Conservation (phyloP, 2,888 invertebrate species). For the Parasteatoda lunata region DNA sequence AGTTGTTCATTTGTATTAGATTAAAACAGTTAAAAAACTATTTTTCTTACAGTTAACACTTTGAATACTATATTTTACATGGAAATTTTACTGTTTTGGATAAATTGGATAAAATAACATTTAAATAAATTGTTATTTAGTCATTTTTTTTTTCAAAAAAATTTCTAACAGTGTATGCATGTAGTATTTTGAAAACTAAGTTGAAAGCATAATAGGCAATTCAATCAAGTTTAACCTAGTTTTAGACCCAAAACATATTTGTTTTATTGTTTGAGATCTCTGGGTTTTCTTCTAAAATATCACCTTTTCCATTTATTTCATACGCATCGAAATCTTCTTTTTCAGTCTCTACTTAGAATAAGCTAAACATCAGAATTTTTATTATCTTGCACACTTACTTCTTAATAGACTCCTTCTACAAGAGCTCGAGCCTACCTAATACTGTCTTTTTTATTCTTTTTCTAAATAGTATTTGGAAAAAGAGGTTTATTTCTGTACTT, state of each 20-base stretch:
- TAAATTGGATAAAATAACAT: not conserved
- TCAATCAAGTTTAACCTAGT: slow-evolving; percentile 33
- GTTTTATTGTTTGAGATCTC: slow-evolving; percentile 19
- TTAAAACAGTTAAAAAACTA: no score
- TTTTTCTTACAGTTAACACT: no score
- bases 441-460: not conserved
- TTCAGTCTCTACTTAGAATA: not conserved
- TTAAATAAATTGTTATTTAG: not conserved
- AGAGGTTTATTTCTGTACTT: not conserved
- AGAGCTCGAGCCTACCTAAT: not conserved
- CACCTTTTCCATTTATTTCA: slow-evolving; percentile 9
- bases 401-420: not conserved
- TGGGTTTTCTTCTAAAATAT: slow-evolving; percentile 16
- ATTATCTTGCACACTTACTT: not conserved
- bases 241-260: slow-evolving; percentile 46
- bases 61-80: no score
- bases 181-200: slow-evolving; percentile 9
- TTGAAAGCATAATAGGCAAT: slow-evolving; percentile 29
- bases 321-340: not conserved
- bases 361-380: not conserved
- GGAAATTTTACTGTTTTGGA: no score
- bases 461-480: not conserved
- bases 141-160: slow-evolving; percentile 7
- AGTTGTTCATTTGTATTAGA: no score
- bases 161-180: slow-evolving; percentile 15